A percentile compares a stretch with the other conserved stretches of the same genome.
Evolutionary conservation across 23 tunicate genomes (phyloP).

Genomic region (Aplidium turbinatum): DNA sequence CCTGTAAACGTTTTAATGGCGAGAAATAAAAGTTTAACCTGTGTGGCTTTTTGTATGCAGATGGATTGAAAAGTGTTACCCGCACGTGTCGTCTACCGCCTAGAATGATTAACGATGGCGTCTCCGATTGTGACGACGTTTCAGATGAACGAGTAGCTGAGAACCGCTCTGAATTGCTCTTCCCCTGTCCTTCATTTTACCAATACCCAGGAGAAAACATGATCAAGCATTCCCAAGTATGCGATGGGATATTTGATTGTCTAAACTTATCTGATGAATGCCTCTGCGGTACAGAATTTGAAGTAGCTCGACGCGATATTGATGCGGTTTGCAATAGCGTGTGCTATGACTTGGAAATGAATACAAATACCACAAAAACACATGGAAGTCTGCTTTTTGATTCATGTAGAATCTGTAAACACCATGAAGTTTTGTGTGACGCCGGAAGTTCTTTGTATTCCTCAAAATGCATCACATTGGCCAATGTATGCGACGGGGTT

Average conservation of each 20-base stretch:
- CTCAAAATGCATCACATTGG: slow-evolving; percentile 3
- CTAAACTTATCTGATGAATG: slow-evolving; percentile 55
- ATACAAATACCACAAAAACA: background rate
- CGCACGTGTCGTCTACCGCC: slow-evolving; percentile 31
- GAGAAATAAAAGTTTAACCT: no score
- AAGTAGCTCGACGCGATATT: background rate
- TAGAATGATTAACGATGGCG: slow-evolving; percentile 35
- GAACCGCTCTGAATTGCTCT: background rate
- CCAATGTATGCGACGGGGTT: slow-evolving; percentile 30
- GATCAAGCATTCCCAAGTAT: slow-evolving; percentile 16
- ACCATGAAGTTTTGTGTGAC: background rate
- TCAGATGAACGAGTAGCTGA: slow-evolving; percentile 27
- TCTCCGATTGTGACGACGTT: slow-evolving; percentile 62
- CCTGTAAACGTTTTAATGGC: no score
- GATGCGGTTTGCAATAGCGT: slow-evolving; percentile 15
- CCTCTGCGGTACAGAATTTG: slow-evolving; percentile 22
- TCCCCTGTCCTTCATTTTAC: background rate
- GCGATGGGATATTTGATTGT: slow-evolving; percentile 59
- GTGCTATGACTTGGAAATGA: background rate
- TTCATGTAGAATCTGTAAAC: background rate
- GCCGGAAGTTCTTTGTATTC: background rate
- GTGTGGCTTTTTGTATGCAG: no score
- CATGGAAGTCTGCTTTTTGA: background rate
- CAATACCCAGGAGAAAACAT: background rate
- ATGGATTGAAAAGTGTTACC: no score